Conservation (phyloP, 2,113 vertebrate genomes). For the Dasyprocta punctata region DNA sequence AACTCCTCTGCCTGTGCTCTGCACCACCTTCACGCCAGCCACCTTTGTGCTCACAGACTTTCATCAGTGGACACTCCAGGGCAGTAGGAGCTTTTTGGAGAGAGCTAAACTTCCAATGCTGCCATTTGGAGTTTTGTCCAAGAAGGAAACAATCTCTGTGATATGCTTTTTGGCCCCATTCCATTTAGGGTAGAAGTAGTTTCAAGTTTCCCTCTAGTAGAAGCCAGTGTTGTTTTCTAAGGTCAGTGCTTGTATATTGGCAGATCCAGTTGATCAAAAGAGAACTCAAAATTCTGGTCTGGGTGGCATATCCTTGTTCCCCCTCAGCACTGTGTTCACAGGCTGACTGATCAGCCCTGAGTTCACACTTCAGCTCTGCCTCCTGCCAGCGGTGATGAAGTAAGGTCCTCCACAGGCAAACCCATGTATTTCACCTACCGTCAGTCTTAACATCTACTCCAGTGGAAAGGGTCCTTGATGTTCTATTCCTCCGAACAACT, state of each 20-base stretch:
- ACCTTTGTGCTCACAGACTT: neutral
- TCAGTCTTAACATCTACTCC: neutral
- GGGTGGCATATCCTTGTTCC: neutral
- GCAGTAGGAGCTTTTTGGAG: neutral
- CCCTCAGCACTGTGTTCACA: neutral
- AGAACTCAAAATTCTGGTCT: rapidly evolving
- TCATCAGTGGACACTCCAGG: neutral
- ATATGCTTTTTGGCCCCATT: neutral
- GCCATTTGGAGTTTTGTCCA: neutral
- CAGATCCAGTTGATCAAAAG: neutral
- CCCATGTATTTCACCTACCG: neutral
- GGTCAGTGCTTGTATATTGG: no score
- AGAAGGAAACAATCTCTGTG: neutral
- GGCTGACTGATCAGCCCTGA: neutral
- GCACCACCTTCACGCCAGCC: neutral
- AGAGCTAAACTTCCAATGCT: neutral
- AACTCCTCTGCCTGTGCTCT: neutral
- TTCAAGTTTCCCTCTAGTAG: neutral
- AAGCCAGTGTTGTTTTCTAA: neutral
- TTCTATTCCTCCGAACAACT: neutral
- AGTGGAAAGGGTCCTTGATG: no score
- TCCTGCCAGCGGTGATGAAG: neutral
- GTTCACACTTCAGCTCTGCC: neutral
- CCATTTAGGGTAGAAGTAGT: neutral
- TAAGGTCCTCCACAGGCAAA: neutral